Percentiles rank a stretch among this genome's conserved stretches.
Conservation (phyloP, 1,140 invertebrate genomes). For the Chironomus tepperi region DNA sequence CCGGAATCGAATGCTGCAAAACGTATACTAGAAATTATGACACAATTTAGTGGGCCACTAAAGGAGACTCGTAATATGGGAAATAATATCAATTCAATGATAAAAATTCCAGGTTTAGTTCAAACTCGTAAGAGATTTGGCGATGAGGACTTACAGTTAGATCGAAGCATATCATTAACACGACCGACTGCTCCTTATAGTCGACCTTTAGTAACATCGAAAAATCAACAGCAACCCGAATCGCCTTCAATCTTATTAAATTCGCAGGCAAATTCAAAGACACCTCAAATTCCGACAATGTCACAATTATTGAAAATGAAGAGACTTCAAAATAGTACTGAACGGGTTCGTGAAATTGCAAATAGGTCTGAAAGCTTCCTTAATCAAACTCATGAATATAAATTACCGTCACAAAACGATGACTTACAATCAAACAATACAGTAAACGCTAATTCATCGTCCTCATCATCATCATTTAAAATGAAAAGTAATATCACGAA, state of each 20-base stretch:
- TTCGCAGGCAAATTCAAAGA: conserved; percentile 37
- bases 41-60: conserved; percentile 63
- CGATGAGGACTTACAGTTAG: conserved; percentile 28
- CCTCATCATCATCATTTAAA: background rate
- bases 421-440: conserved; percentile 10
- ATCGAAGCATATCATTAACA: conserved; percentile 27
- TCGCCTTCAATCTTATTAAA: conserved; percentile 25
- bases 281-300: conserved; percentile 48
- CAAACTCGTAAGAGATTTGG: conserved; percentile 30
- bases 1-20: conserved; percentile 53
- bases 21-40: conserved; percentile 59
- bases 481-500: conserved; percentile 19
- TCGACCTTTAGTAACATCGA: conserved; percentile 26
- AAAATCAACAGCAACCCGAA: conserved; percentile 25
- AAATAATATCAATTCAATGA: conserved; percentile 33
- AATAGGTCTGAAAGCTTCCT: conserved; percentile 42
- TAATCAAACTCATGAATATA: conserved; percentile 34
- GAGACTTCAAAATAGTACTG: conserved; percentile 52
- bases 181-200: conserved; percentile 28
- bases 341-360: conserved; percentile 51
- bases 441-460: background rate
- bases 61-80: conserved; percentile 63
- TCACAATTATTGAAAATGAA: conserved; percentile 51
- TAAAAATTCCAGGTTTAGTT: conserved; percentile 30
- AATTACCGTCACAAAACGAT: conserved; percentile 30